Evolutionary conservation across 2,888 invertebrate genomes (phyloP).

Genomic region (Tenodera sinensis): DNA sequence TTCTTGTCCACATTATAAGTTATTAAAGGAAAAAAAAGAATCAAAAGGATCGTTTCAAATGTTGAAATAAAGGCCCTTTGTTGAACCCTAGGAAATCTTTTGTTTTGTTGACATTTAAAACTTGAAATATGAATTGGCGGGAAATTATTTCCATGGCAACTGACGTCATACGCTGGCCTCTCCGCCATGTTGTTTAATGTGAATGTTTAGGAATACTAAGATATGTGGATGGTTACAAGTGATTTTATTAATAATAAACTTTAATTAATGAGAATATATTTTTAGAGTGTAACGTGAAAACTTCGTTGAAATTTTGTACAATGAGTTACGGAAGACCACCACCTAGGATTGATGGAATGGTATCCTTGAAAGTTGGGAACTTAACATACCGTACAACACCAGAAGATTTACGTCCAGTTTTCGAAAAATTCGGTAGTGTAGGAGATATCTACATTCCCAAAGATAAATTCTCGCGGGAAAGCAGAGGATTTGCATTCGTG

Average conservation of each 20-base stretch:
- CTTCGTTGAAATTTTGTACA: background rate
- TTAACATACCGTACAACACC: constrained; percentile 96
- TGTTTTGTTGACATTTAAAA: no score
- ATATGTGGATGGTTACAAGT: background rate
- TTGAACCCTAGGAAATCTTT: no score
- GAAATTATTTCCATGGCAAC: constrained; percentile 20
- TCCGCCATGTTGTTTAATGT: constrained; percentile 21
- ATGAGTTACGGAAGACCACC: constrained; percentile 74
- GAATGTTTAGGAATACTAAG: background rate
- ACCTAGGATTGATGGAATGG: constrained; percentile 94
- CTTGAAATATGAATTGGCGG: background rate
- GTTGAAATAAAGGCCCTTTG: no score
- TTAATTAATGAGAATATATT: background rate
- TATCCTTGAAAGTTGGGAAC: constrained; percentile 96
- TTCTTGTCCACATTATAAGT: no score
- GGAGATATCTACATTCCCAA: constrained; percentile 99
- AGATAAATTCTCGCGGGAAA: constrained; percentile 92
- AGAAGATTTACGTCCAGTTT: constrained; percentile 90
- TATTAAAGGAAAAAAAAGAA: no score
- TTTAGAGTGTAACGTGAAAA: background rate
- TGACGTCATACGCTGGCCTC: constrained; percentile 20
- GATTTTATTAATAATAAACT: background rate
- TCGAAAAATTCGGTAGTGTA: constrained; percentile 96
- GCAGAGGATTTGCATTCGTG: constrained; percentile 97
- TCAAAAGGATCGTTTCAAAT: no score